Percentiles rank a stretch among this genome's conserved stretches.
Evolutionary conservation across 2,888 invertebrate species (phyloP).

Genomic region (Hemithea aestivaria): DNA sequence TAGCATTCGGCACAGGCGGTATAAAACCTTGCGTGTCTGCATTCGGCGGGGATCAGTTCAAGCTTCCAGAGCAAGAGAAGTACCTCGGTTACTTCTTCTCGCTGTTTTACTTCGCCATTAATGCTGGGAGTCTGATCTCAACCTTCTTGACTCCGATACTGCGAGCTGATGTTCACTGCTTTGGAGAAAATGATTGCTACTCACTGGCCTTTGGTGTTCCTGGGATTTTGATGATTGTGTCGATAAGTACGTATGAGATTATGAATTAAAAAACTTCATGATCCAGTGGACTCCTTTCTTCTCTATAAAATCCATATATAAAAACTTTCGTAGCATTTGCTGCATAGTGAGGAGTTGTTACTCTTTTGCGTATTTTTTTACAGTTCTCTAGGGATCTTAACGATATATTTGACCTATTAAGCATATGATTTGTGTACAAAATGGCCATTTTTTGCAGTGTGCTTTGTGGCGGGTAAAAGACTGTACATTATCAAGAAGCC

Average conservation of each 20-base stretch:
- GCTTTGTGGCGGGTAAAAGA: slow-evolving; percentile 89
- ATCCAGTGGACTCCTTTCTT: not conserved
- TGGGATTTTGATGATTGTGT: slow-evolving; percentile 89
- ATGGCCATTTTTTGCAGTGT: slow-evolving; percentile 82
- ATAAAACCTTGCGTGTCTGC: slow-evolving; percentile 98
- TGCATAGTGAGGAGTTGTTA: no score
- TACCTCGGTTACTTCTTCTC: slow-evolving; percentile 94
- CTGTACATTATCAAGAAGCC: slow-evolving; percentile 88
- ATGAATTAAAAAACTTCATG: no score
- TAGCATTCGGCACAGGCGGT: slow-evolving; percentile 95
- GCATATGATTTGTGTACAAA: no score
- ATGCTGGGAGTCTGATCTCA: slow-evolving; percentile 92
- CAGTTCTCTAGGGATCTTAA: no score
- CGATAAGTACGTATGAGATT: slow-evolving; percentile 78
- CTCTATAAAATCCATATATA: no score
- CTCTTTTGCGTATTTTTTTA: no score
- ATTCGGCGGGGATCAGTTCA: slow-evolving; percentile 97
- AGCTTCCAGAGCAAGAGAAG: slow-evolving; percentile 86
- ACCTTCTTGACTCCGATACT: slow-evolving; percentile 93
- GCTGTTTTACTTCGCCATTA: slow-evolving; percentile 96
- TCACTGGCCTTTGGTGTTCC: slow-evolving; percentile 94
- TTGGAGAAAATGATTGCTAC: slow-evolving; percentile 87
- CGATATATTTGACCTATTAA: no score
- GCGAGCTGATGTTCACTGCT: slow-evolving; percentile 88
- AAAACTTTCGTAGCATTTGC: no score